Evolutionary conservation across 2,888 invertebrate genomes (phyloP), one percentile per base, ranked within the genome.

Genomic region (Andrena flavipes): DNA sequence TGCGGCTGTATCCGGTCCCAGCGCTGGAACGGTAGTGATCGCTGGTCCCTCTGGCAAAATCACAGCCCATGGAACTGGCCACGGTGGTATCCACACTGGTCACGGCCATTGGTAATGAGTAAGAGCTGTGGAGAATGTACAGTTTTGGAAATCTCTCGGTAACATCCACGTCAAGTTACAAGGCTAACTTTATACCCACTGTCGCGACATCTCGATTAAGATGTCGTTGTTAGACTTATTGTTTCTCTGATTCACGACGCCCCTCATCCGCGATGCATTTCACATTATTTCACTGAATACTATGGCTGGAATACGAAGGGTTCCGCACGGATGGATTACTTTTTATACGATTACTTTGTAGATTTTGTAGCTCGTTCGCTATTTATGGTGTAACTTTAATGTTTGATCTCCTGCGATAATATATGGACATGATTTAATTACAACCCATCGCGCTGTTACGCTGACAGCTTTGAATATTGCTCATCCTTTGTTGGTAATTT

Each of bases 31-130:
- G 3, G 93, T 92, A 23, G 91, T 94, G 23, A 94, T 94, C 49
- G 89, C 92, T 51, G 93, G 94, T 54, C 94, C 94, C 35, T 93
- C 93, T 13, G 94, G 93, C 54, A 93, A 92, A 74, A 93, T 94
- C 74, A 92, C 93, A 10, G 90, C 93, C 71, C 93, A 93, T 64
- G 93, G 94, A 10, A 91, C 91, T 23, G 94, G 93, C 42, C 90
- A 92, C 68, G 94, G 93, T 4, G 92, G 84, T 2, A 89, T 94
- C 35, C 92, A 92, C 68, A 88, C 92, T 33, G 92, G 92, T 33
- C 92, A 92, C 68, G 85, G 85, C 7, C 88, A 88, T 23, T 88
- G 84, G 80, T 88, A 88, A 80, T 42, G 26, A 56, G 59, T 3
- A 3, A 20, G 2, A 69, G 13, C 63, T 65, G 62, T 35, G 29